Evolutionary conservation across 2,113 vertebrate genomes (phyloP).

Genomic region (Ophthalmolycus amberensis): DNA sequence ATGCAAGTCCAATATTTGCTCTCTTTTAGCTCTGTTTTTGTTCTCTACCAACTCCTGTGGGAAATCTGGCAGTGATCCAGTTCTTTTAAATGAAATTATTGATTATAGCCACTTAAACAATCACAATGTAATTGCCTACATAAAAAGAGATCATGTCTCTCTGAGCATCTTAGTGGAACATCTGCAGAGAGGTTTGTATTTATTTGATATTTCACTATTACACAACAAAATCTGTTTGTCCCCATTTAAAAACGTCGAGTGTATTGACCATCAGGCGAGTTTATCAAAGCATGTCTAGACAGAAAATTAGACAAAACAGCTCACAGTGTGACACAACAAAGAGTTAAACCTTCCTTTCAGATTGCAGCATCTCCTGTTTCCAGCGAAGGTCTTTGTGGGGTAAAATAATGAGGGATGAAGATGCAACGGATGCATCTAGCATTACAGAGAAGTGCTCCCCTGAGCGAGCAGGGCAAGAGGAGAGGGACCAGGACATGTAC

Average conservation of each 20-base stretch:
- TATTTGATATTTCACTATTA: not conserved
- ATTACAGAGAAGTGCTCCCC: conserved; percentile 86
- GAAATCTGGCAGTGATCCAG: not conserved
- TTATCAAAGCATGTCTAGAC: conserved; percentile 22
- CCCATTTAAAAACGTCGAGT: not conserved
- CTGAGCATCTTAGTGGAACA: not conserved
- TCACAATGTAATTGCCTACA: not conserved
- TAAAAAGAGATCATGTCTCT: not conserved
- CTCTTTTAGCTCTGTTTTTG: not conserved
- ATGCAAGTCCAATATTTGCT: not conserved
- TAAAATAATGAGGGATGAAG: conserved; percentile 83
- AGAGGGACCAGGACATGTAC: conserved; percentile 77
- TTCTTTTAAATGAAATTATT: not conserved
- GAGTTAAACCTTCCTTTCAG: conserved; percentile 69
- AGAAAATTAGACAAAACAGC: conserved; percentile 17
- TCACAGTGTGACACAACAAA: conserved; percentile 63
- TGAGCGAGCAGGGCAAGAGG: conserved; percentile 80
- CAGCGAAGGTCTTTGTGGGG: conserved; percentile 80
- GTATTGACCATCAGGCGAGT: not conserved
- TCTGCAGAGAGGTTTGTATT: not conserved
- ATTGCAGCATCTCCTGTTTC: conserved; percentile 69
- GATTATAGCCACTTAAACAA: not conserved
- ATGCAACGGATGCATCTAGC: conserved; percentile 88
- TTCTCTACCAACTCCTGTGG: not conserved
- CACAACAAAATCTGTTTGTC: not conserved